Base-by-base conservation (phyloP, 2,888 invertebrate species). In the Allygus modestus region DNA sequence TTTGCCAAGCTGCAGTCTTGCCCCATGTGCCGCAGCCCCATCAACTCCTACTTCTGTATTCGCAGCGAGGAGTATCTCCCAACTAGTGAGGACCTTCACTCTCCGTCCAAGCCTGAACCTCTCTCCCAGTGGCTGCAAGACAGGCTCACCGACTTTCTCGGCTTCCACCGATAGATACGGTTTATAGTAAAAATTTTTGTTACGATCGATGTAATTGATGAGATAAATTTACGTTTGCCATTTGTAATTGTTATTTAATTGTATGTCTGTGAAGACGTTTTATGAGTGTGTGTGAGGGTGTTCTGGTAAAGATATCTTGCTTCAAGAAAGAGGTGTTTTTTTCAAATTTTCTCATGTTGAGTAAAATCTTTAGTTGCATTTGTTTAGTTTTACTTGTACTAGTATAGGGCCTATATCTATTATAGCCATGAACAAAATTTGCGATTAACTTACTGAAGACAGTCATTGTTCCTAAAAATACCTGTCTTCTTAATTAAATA, bases 21-120 rank as follows among this genome's bases (percentile, higher is more conserved):
- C 89, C 97, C 97, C 26, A 96, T 97, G 92, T 97, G 97, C 91
- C 93, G 97, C 85, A 95, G 96, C 87, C 94, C 94, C 65, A 96
- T 97, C 88, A 94, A 94, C 87, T 95, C 95, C 88, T 97, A 96
- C 92, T 97, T 97, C 92, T 95, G 96, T 90, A 96, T 95, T 89
- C 91, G 95, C 65, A 94, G 94, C 87, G 96, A 96, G 88, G 96
- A 96, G 85, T 96, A 95, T 90, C 90, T 93, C 93, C 93, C 93
- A 15, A 91, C 91, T 81, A 91, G 91, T 88, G 86, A 89, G 88
- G 85, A 87, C 89, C 87, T 61, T 84, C 89, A 86, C 84, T 90
- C 89, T 84, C 92, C 90, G 89, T 85, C 88, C 85, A 90, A 90
- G 88, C 87, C 88, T 82, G 90, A 90, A 88, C 87, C 91, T 89